phyloP scores from a whole-genome alignment of 2,113 vertebrate species.

The Phycodurus eques region DNA sequence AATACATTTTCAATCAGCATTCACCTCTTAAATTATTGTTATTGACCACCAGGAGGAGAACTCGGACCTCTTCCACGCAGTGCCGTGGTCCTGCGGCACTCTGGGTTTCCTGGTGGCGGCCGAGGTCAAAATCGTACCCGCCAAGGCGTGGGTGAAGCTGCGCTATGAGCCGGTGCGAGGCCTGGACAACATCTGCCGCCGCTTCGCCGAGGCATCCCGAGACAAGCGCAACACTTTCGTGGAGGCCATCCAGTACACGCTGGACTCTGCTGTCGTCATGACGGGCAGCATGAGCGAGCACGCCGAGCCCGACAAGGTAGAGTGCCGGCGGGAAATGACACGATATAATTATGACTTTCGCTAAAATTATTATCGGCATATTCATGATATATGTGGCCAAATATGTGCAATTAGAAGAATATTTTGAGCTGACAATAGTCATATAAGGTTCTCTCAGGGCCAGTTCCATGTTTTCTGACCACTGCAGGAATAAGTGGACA shows the following conservation, averaged over 20 bases:
- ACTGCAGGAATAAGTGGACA: no score
- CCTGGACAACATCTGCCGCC: conserved; percentile 85
- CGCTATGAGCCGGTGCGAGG: conserved; percentile 83
- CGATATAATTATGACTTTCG: neutral
- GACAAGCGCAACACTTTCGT: conserved; percentile 88
- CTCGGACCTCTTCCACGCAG: conserved; percentile 92
- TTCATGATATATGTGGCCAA: no score
- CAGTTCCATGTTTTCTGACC: no score
- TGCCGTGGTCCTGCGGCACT: conserved; percentile 98
- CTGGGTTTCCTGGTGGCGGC: conserved; percentile 96
- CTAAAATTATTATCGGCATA: no score
- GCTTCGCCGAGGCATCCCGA: conserved; percentile 81
- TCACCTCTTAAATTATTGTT: neutral
- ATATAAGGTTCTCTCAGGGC: no score
- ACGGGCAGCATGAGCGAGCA: conserved; percentile 88
- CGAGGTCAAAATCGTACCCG: conserved; percentile 92
- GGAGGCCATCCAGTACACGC: conserved; percentile 87
- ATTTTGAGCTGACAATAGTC: no score
- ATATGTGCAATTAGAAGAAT: no score
- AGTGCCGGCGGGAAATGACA: neutral
- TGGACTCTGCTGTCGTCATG: conserved; percentile 93
- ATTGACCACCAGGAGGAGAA: conserved; percentile 83
- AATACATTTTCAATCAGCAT: no score
- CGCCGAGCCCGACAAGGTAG: conserved; percentile 83
- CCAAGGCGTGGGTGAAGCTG: conserved; percentile 86